Evolutionary conservation across 2,888 invertebrate species (phyloP).

Genomic region (Julus scandinavius): DNA sequence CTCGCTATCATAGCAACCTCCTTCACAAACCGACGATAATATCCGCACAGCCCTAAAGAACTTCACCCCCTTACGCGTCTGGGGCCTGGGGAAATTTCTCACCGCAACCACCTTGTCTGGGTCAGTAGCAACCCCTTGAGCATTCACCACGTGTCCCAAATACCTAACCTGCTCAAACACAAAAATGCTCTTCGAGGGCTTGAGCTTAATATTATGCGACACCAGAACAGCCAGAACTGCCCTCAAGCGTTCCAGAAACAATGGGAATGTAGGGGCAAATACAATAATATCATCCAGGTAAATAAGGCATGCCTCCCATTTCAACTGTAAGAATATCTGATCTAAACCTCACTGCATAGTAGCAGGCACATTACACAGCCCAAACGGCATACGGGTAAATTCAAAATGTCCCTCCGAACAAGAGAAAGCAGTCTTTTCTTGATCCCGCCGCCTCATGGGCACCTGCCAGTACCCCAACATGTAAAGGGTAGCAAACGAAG

Average conservation of each 20-base stretch:
- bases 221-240: neutral
- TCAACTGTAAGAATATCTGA: neutral
- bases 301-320: neutral
- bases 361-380: neutral
- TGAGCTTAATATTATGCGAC: neutral
- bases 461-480: neutral
- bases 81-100: neutral
- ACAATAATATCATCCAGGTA: neutral
- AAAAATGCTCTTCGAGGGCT: conserved; percentile 33
- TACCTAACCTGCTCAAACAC: neutral
- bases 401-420: neutral
- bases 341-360: neutral
- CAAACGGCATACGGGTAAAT: neutral
- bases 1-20: neutral
- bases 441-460: neutral
- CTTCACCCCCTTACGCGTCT: neutral
- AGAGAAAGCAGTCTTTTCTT: neutral
- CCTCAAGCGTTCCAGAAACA: too few relatives aligned
- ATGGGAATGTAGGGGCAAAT: neutral
- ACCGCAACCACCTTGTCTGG: conserved; percentile 22
- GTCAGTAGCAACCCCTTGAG: neutral
- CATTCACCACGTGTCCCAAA: conserved; percentile 47
- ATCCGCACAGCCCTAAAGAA: conserved; percentile 44
- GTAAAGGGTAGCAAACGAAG: neutral
- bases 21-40: conserved; percentile 11